Evolutionary conservation across 2,113 vertebrate genomes (phyloP).

Genomic region (Catharus bicknelli): DNA sequence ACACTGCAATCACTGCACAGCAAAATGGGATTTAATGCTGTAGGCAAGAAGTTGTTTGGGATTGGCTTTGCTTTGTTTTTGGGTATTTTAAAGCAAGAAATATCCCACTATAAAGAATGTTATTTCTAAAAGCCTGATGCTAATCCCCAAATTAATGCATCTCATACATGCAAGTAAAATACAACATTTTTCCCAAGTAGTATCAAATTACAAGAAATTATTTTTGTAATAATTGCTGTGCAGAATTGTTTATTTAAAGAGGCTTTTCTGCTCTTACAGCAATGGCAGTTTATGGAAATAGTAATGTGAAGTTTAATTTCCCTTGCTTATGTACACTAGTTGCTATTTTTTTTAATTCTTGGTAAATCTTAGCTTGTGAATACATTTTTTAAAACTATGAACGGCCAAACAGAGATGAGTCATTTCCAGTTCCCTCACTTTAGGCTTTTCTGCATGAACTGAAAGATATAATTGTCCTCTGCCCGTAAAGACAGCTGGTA

Average conservation of each 20-base stretch:
- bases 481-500: slow-evolving; percentile 35
- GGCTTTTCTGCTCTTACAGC: neutral
- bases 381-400: neutral
- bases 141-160: neutral
- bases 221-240: neutral
- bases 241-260: neutral
- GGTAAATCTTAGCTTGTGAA: neutral
- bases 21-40: slow-evolving; percentile 12
- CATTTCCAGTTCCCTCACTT: neutral
- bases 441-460: slow-evolving; percentile 20
- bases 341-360: neutral
- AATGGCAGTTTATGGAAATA: neutral
- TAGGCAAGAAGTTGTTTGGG: neutral
- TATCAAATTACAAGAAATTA: neutral
- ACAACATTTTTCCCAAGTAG: neutral
- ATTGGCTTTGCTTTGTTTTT: neutral
- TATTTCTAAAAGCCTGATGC: neutral
- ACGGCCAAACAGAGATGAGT: neutral
- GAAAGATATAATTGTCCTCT: slow-evolving; percentile 51
- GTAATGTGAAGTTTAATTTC: neutral
- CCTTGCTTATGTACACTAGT: neutral
- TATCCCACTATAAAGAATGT: neutral
- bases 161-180: neutral
- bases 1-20: neutral
- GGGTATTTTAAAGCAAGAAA: neutral